A percentile compares a stretch with the other conserved stretches of the same genome.
These are phyloP conservation scores for Philhelius pedissequus DNA, from an alignment of 2,888 invertebrate genomes.

Conservation along the genomic window DNA sequence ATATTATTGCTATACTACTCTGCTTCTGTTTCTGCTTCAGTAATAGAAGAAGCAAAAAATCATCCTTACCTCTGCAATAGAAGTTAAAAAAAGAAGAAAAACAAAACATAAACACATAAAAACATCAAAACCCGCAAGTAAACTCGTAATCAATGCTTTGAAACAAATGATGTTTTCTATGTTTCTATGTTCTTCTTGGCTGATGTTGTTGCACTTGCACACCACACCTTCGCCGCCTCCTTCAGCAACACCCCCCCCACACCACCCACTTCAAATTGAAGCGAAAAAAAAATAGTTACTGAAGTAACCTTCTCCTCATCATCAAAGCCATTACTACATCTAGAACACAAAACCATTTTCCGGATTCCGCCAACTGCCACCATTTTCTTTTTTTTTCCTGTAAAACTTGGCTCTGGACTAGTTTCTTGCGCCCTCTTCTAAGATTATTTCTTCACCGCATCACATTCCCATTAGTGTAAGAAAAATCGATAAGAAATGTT, in stretches of 20 bases:
- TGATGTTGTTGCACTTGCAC: neutral
- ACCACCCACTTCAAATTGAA: neutral
- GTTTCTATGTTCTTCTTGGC: neutral
- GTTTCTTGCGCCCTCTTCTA: neutral
- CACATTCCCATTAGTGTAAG: slow-evolving; percentile 60
- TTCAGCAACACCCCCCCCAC: neutral
- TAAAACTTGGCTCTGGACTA: slow-evolving; percentile 32
- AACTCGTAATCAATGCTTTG: slow-evolving; percentile 61
- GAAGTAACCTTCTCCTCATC: slow-evolving; percentile 6
- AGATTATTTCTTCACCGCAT: slow-evolving; percentile 19
- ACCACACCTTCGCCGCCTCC: neutral
- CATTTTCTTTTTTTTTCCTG: neutral
- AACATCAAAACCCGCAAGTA: slow-evolving; percentile 53
- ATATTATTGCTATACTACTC: slow-evolving; percentile 11
- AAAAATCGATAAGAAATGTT: slow-evolving; percentile 60
- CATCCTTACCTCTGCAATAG: neutral
- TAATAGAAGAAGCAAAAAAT: neutral
- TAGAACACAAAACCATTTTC: neutral
- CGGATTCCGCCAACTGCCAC: neutral
- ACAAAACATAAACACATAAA: slow-evolving; percentile 48
- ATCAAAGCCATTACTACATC: slow-evolving; percentile 6
- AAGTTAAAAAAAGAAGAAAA: neutral
- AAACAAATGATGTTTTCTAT: slow-evolving; percentile 47
- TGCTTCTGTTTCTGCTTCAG: neutral
- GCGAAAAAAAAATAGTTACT: neutral